These are phyloP conservation scores for Micromussa lordhowensis DNA, from an alignment of 92 coral and sea anemone genomes.

Conservation along the genomic window DNA sequence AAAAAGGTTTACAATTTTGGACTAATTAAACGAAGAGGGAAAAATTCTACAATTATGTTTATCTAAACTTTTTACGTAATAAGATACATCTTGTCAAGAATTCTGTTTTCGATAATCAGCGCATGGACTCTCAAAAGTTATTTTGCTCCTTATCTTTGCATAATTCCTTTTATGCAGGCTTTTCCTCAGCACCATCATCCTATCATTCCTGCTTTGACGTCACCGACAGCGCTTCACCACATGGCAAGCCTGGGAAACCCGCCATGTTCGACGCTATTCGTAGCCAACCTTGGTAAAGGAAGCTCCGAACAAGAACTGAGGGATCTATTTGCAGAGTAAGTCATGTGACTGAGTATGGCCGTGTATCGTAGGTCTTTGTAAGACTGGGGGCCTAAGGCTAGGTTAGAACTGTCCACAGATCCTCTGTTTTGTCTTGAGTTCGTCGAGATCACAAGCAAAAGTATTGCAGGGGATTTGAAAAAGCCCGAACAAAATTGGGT, in stretches of 20 bases:
- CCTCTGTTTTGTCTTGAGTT: too few relatives aligned
- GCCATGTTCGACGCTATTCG: slow-evolving; percentile 91
- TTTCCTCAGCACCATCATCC: slow-evolving; percentile 75
- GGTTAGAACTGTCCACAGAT: too few relatives aligned
- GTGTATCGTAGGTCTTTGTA: neutral
- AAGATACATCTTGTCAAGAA: neutral
- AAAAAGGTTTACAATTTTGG: too few relatives aligned
- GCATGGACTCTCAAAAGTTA: neutral
- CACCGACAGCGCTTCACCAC: slow-evolving; percentile 73
- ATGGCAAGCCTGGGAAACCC: slow-evolving; percentile 66
- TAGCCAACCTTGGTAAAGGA: slow-evolving; percentile 91
- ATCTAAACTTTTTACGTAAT: neutral
- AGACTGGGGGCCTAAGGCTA: neutral
- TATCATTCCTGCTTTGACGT: slow-evolving; percentile 64
- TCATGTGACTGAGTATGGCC: neutral
- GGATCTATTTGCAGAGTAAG: slow-evolving; percentile 82
- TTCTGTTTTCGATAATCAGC: neutral
- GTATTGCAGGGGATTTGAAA: too few relatives aligned
- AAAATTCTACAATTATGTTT: neutral
- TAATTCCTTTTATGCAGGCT: neutral
- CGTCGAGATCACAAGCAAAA: too few relatives aligned
- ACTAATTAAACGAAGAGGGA: neutral
- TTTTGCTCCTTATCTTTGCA: neutral
- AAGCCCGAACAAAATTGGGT: too few relatives aligned
- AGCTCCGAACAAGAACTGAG: slow-evolving; percentile 87